Conservation (phyloP, 2,113 vertebrate genomes). For the Hydropotes inermis region DNA sequence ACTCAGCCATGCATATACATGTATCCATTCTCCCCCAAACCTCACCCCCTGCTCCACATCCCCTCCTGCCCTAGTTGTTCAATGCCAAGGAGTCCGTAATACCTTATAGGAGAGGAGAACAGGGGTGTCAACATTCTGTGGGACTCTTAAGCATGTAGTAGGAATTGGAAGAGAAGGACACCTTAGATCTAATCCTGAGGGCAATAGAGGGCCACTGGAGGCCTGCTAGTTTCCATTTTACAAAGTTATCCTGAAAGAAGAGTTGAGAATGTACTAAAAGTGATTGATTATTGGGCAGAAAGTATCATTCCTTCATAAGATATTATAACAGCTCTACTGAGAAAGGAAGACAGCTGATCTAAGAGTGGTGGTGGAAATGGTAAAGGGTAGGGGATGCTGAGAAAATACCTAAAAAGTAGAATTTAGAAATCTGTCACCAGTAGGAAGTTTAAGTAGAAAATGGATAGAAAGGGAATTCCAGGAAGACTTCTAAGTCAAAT, state of each 20-base stretch:
- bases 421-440: not conserved
- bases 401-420: not conserved
- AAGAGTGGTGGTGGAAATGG: not conserved
- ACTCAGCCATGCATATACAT: not conserved
- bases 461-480: not conserved
- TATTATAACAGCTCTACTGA: not conserved
- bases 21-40: not conserved
- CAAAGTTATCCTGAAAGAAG: not conserved
- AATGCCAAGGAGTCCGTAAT: not conserved
- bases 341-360: not conserved
- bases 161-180: not conserved
- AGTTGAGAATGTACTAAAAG: not conserved
- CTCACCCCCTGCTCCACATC: not conserved
- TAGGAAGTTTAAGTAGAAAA: not conserved
- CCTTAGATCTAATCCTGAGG: not conserved
- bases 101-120: not conserved
- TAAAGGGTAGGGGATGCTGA: not conserved
- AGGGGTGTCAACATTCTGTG: not conserved
- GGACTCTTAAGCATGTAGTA: not conserved
- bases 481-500: not conserved
- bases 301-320: not conserved
- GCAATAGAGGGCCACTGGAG: not conserved
- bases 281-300: not conserved
- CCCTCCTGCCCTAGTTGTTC: not conserved
- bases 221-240: not conserved